phyloP scores from a whole-genome alignment of 2,113 vertebrate species.

The Calidris pygmaea region DNA sequence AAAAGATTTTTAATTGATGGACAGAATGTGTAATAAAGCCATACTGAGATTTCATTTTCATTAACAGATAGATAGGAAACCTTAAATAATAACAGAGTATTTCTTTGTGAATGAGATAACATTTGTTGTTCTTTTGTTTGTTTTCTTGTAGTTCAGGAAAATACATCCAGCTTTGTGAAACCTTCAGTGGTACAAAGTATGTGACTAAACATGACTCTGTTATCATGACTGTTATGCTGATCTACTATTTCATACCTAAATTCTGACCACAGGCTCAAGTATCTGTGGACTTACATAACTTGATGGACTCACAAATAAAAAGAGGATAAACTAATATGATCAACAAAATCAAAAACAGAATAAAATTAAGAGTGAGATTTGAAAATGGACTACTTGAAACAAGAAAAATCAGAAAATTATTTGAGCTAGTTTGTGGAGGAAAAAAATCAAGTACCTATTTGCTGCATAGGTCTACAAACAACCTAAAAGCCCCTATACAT shows the following conservation, averaged over 20 bases:
- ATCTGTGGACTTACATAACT: background rate
- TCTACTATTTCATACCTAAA: background rate
- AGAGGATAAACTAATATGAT: background rate
- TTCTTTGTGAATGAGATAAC: background rate
- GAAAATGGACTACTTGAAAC: background rate
- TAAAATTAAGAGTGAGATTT: background rate
- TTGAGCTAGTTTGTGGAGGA: accelerated
- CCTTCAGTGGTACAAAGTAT: background rate
- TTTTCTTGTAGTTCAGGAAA: background rate
- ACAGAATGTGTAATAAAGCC: background rate
- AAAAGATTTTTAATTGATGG: background rate
- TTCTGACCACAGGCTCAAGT: background rate
- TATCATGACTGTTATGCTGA: background rate
- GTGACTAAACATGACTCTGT: background rate
- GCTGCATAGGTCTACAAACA: background rate
- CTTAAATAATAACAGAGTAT: background rate
- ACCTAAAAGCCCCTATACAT: background rate
- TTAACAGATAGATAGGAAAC: background rate
- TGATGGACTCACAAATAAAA: background rate
- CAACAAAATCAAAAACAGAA: background rate
- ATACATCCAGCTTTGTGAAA: background rate
- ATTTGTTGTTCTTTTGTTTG: background rate
- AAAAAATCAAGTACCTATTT: background rate
- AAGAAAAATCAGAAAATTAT: background rate
- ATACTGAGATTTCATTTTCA: background rate